Conservation (phyloP, 2,888 invertebrate species). For the Sarcophaga carnaria region DNA sequence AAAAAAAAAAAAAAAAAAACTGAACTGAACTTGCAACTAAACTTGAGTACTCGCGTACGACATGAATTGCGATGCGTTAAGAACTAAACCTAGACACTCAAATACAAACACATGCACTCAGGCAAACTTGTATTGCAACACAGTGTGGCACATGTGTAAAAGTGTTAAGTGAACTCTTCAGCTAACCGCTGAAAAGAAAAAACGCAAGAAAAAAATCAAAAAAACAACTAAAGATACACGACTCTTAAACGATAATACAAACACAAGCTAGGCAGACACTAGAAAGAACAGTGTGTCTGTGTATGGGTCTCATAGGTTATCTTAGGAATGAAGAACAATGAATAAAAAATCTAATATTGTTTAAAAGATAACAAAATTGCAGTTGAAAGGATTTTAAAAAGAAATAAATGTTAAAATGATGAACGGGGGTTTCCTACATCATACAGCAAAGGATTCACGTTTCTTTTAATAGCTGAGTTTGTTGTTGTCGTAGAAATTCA, state of each 20-base stretch:
- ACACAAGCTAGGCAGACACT: background rate
- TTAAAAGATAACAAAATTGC: constrained; percentile 73
- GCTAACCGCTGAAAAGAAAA: constrained; percentile 17
- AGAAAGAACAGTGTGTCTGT: no score
- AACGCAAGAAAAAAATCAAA: constrained; percentile 32
- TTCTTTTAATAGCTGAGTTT: background rate
- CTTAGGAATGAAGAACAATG: constrained; percentile 37
- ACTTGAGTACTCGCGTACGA: background rate
- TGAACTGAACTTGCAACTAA: background rate
- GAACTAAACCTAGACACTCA: constrained; percentile 12
- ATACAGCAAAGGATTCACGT: constrained; percentile 8
- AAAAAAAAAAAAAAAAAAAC: no score
- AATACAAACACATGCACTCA: constrained; percentile 2
- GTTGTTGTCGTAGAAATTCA: constrained; percentile 74
- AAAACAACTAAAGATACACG: constrained; percentile 12
- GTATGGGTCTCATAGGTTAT: background rate
- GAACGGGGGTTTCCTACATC: constrained; percentile 32
- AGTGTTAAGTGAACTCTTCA: constrained; percentile 65
- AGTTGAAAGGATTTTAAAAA: constrained; percentile 72
- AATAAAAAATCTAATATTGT: constrained; percentile 60
- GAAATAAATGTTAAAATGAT: constrained; percentile 66
- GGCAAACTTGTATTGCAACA: background rate
- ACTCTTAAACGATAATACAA: constrained; percentile 4
- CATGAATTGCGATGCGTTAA: constrained; percentile 23
- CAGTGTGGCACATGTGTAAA: constrained; percentile 36